These are phyloP conservation scores for Pararge aegeria DNA, from an alignment of 1,140 invertebrate genomes.

Conservation along the genomic window DNA sequence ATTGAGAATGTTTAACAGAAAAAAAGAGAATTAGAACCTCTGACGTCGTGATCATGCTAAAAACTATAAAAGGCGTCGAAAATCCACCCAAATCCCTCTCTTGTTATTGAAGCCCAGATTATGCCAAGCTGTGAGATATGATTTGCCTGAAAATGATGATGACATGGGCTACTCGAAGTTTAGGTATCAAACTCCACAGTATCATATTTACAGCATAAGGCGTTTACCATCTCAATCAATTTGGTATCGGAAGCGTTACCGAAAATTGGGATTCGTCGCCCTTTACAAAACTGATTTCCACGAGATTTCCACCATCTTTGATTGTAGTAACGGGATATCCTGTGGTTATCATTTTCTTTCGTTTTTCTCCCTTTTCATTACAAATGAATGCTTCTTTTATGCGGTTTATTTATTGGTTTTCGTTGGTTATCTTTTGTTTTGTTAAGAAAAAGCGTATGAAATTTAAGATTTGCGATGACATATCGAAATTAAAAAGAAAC, in stretches of 20 bases:
- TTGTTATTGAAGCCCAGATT: too few relatives aligned
- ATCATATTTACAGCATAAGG: background rate
- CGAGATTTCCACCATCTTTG: constrained; percentile 29
- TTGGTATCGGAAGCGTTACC: constrained; percentile 29
- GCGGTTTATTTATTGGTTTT: constrained; percentile 8
- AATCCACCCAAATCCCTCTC: too few relatives aligned
- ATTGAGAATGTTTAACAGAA: too few relatives aligned
- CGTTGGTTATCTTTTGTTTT: constrained; percentile 12
- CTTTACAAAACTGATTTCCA: constrained; percentile 32
- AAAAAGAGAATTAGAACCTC: too few relatives aligned
- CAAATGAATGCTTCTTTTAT: constrained; percentile 23
- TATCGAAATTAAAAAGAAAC: too few relatives aligned
- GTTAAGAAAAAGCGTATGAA: background rate
- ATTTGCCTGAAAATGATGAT: too few relatives aligned
- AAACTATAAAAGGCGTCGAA: too few relatives aligned
- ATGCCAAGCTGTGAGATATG: too few relatives aligned
- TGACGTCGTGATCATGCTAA: too few relatives aligned
- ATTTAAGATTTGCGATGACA: background rate
- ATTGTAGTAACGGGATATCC: constrained; percentile 36
- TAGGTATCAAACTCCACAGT: background rate
- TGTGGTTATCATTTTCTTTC: constrained; percentile 25
- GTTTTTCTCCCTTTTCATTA: constrained; percentile 23
- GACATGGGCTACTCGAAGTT: too few relatives aligned
- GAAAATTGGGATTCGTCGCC: constrained; percentile 36
- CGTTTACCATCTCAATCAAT: constrained; percentile 28